Base-by-base conservation (phyloP, 2,888 invertebrate genomes). In the Keiferia lycopersicella region DNA sequence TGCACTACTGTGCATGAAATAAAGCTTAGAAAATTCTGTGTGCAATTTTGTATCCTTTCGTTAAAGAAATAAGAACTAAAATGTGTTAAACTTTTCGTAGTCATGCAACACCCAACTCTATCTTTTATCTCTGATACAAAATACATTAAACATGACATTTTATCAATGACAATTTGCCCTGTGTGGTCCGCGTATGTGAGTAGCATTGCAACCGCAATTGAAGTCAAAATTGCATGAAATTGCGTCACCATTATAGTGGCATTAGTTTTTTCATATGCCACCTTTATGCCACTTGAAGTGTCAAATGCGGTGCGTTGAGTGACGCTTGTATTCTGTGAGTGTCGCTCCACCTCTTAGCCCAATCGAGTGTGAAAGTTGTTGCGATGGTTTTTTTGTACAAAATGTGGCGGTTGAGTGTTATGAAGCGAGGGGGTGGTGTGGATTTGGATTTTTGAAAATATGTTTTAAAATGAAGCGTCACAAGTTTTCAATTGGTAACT, bases 181-280 rank as follows among this genome's bases (percentile, higher is more conserved):
- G 89, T 88, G 89, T 87, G 89, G 88, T 87, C 88, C 75, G 75
- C 80, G 83, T 83, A 83, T 76, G 76, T 67, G 75, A 78, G 87
- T 85, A 87, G 87, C 84, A 66, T 74, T 69, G 69, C 69, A 72
- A 26, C 72, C 38, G 76, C 71, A 81, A 82, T 79, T 75, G 77
- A 74, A 82, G 69, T 84, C 83, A 86, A 86, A 80, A 84, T 70
- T 66, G 82, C 91, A 81, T 91, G 82, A 89, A 91, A 91, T 91
- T 88, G 81, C 84, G 87, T 89, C 88, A 88, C 83, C 74, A 84
- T 83, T 66, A 45, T 62, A 16, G 39, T 38, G 16, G 51, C 41
- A 62, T 62, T 62, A 53, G 1, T 59, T 61, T 62, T 63, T 64
- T 59, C 61, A 51, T 65, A 66, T 69, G 72, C 68, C 72, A 74